phyloP scores from a whole-genome alignment of 1,140 invertebrate genomes.

The Uloborus diversus region DNA sequence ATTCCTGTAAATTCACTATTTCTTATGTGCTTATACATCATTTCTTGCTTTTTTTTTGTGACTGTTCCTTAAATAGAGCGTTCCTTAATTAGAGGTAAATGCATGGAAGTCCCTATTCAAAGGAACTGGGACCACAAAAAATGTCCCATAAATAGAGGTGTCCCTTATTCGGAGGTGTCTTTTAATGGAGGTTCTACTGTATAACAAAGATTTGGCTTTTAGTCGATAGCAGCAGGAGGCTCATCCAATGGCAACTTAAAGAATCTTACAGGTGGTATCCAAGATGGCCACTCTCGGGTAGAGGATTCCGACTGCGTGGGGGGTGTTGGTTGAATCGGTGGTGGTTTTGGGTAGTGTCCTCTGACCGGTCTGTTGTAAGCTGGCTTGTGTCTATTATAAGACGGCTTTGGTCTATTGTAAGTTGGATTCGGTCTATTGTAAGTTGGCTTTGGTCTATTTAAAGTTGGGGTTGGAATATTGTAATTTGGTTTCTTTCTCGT shows the following conservation, averaged over 20 bases:
- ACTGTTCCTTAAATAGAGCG: too few relatives aligned
- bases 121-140: not conserved
- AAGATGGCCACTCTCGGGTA: slow-evolving; percentile 21
- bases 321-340: not conserved
- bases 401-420: not conserved
- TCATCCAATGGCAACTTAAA: slow-evolving; percentile 24
- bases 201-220: not conserved
- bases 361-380: not conserved
- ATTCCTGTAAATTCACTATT: too few relatives aligned
- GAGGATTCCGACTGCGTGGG: not conserved
- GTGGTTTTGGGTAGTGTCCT: not conserved
- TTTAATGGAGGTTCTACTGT: not conserved
- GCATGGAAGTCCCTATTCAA: not conserved
- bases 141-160: not conserved
- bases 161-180: not conserved
- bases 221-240: not conserved
- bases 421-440: not conserved
- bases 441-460: not conserved
- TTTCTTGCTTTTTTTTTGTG: too few relatives aligned
- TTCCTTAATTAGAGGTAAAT: not conserved
- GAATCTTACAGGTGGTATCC: slow-evolving; percentile 26
- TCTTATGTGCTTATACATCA: too few relatives aligned
- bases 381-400: not conserved
- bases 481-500: not conserved
- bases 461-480: not conserved